Conservation (phyloP, 1,140 invertebrate species). For the Drosophila grimshawi region DNA sequence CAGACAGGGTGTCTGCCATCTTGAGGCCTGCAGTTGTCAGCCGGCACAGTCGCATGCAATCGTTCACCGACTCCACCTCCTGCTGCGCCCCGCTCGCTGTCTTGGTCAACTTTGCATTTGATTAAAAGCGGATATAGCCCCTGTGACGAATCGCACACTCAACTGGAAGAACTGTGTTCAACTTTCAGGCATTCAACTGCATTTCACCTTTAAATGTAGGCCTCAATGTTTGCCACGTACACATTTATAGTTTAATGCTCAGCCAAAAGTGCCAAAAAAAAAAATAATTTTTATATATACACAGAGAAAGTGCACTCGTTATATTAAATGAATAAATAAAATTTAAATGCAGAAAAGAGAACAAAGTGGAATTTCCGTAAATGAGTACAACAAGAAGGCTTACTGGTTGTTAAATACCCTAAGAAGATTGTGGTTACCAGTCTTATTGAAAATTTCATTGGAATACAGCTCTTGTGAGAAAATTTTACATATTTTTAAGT, state of each 20-base stretch:
- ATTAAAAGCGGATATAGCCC: constrained; percentile 68
- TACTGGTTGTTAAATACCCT: neutral
- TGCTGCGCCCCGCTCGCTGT: neutral
- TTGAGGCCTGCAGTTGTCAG: constrained; percentile 73
- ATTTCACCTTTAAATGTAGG: constrained; percentile 31
- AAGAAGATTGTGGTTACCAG: too few species aligned
- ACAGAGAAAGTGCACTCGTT: constrained; percentile 43
- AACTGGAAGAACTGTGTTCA: constrained; percentile 23
- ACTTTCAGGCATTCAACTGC: constrained; percentile 7
- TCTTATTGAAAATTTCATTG: too few species aligned
- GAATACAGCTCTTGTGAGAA: too few species aligned
- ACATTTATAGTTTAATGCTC: constrained; percentile 62
- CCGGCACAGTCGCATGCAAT: constrained; percentile 35
- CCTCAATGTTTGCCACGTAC: constrained; percentile 11
- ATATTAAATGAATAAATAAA: constrained; percentile 53
- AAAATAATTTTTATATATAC: constrained; percentile 3
- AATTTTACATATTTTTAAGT: neutral
- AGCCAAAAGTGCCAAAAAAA: constrained; percentile 60
- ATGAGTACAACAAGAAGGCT: neutral
- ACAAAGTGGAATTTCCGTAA: constrained; percentile 17
- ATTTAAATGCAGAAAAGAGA: neutral
- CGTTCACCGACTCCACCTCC: neutral
- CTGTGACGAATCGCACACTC: constrained; percentile 57
- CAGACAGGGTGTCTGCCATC: constrained; percentile 61
- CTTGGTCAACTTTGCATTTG: constrained; percentile 70